These are phyloP conservation scores for Philopotamus ludificatus DNA, from an alignment of 1,140 invertebrate species.

Conservation along the genomic window DNA sequence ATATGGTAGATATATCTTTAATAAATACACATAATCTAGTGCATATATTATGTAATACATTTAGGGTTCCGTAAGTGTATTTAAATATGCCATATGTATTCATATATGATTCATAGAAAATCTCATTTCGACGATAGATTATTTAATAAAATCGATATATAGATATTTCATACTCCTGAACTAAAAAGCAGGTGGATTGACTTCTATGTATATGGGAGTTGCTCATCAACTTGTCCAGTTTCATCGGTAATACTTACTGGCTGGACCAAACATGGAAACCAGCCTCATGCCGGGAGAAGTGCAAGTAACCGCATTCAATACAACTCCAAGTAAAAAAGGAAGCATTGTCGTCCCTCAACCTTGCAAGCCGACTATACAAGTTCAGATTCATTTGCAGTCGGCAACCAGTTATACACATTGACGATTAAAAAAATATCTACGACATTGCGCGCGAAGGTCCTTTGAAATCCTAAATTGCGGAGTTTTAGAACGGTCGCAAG, in stretches of 20 bases:
- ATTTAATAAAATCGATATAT: too few species aligned
- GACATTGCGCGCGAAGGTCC: not conserved
- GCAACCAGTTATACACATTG: constrained; percentile 6
- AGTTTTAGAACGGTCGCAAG: too few species aligned
- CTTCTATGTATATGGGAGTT: not conserved
- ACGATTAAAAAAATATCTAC: too few species aligned
- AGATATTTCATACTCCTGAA: constrained; percentile 16
- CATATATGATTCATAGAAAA: too few species aligned
- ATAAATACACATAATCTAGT: too few species aligned
- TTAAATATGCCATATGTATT: too few species aligned
- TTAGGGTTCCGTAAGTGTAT: too few species aligned
- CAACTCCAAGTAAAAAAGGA: constrained; percentile 11
- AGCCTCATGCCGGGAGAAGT: constrained; percentile 20
- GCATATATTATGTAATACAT: too few species aligned
- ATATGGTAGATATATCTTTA: too few species aligned
- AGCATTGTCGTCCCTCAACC: not conserved
- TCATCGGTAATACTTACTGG: constrained; percentile 7
- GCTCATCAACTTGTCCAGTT: constrained; percentile 2
- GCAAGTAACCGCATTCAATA: constrained; percentile 22
- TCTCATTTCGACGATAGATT: too few species aligned
- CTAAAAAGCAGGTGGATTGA: constrained; percentile 16
- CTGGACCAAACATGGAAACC: constrained; percentile 24
- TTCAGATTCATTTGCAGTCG: constrained; percentile 1
- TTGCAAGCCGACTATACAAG: constrained; percentile 1
- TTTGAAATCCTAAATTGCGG: not conserved